Percentiles rank a stretch among this genome's conserved stretches.
phyloP scores from a whole-genome alignment of 2,888 invertebrate genomes.

The Yponomeuta malinellus region DNA sequence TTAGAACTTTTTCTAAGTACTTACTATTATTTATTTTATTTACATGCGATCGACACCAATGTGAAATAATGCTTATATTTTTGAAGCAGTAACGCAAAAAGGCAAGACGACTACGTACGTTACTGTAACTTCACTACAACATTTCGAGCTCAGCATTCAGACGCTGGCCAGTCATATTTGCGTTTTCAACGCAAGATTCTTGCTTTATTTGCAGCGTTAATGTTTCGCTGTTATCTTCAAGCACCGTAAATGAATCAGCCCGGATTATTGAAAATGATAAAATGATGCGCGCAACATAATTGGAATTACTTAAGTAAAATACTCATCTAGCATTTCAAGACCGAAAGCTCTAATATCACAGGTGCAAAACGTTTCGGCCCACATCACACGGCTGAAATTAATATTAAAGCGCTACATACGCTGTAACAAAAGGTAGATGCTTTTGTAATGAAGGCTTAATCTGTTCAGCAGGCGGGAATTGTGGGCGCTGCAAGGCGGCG shows the following conservation, averaged over 20 bases:
- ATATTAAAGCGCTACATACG: slow-evolving; percentile 11
- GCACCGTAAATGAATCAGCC: not conserved
- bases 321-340: not conserved
- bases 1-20: too few relatives aligned
- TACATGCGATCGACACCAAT: too few relatives aligned
- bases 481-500: slow-evolving; percentile 21
- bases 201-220: not conserved
- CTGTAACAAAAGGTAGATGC: slow-evolving; percentile 8
- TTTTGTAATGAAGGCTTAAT: slow-evolving; percentile 13
- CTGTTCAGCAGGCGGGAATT: slow-evolving; percentile 9
- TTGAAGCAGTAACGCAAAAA: too few relatives aligned
- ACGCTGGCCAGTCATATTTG: slow-evolving; percentile 3
- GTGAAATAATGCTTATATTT: too few relatives aligned
- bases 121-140: not conserved
- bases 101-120: not conserved
- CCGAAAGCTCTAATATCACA: not conserved
- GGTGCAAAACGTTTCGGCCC: not conserved
- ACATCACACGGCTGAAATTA: slow-evolving; percentile 1
- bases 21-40: too few relatives aligned
- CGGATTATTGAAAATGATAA: too few relatives aligned
- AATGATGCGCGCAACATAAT: too few relatives aligned
- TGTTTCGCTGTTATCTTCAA: not conserved
- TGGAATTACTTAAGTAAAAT: too few relatives aligned
- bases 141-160: not conserved
- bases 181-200: not conserved